Percentiles rank a stretch among this genome's conserved stretches.
Conservation (phyloP, 2,888 invertebrate genomes). For the Rhingia campestris region DNA sequence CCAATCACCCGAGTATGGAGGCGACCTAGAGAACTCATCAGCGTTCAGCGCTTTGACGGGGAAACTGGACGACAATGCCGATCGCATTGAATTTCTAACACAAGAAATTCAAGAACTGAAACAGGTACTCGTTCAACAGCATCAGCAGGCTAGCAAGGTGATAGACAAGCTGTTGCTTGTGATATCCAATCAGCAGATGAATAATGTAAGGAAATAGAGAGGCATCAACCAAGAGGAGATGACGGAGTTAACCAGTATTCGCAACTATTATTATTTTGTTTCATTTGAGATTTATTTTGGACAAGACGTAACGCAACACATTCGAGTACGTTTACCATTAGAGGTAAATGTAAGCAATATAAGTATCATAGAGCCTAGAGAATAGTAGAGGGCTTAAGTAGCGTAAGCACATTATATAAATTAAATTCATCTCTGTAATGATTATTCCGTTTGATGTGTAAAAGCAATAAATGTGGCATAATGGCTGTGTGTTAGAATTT, state of each 20-base stretch:
- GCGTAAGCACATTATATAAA: conserved; percentile 50
- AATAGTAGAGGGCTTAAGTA: conserved; percentile 46
- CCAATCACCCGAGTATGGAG: conserved; percentile 83
- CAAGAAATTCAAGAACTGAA: conserved; percentile 88
- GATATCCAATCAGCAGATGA: conserved; percentile 82
- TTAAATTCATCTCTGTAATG: conserved; percentile 20
- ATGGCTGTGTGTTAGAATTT: conserved; percentile 76
- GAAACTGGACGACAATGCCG: conserved; percentile 87
- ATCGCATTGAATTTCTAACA: conserved; percentile 86
- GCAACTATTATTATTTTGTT: conserved; percentile 15
- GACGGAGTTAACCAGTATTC: conserved; percentile 43
- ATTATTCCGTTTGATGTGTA: conserved; percentile 19
- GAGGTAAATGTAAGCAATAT: conserved; percentile 19
- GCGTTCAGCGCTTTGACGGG: conserved; percentile 85
- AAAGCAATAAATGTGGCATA: conserved; percentile 75
- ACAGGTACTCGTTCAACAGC: conserved; percentile 83
- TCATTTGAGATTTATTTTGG: conserved; percentile 10
- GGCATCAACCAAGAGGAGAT: background rate
- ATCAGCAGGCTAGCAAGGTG: conserved; percentile 83
- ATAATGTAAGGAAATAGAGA: conserved; percentile 81
- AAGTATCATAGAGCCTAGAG: conserved; percentile 54
- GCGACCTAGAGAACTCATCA: conserved; percentile 85
- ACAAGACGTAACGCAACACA: background rate
- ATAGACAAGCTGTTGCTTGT: conserved; percentile 82
- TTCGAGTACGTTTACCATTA: background rate